Evolutionary conservation across 2,113 vertebrate genomes (phyloP).

Genomic region (Zosterops japonicus): DNA sequence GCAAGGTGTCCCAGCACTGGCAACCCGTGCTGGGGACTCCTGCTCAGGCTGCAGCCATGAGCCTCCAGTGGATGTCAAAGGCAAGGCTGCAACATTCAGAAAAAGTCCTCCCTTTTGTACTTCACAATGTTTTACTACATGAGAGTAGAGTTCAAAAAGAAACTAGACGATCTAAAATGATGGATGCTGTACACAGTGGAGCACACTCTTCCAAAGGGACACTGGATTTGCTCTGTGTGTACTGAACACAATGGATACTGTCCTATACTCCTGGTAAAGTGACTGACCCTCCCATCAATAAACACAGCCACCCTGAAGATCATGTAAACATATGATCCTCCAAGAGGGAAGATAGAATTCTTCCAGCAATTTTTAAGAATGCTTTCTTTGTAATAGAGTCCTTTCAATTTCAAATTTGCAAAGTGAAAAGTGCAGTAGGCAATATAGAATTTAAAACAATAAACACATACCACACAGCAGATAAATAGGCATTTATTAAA

Average conservation of each 20-base stretch:
- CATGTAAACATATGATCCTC: rapidly evolving
- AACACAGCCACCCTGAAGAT: not conserved
- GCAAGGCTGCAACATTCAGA: not conserved
- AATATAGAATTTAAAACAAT: not conserved
- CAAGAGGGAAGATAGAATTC: not conserved
- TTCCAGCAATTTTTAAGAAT: not conserved
- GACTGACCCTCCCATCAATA: not conserved
- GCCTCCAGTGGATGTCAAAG: not conserved
- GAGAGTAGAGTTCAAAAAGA: not conserved
- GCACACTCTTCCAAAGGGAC: not conserved
- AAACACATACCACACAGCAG: slow-evolving; percentile 7
- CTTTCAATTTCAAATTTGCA: not conserved
- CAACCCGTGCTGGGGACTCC: rapidly evolving
- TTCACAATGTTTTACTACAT: not conserved
- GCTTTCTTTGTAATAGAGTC: not conserved
- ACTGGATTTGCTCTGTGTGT: not conserved
- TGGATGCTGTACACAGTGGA: too few species aligned
- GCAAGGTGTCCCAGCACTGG: not conserved
- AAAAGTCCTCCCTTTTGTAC: not conserved
- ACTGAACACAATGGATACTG: rapidly evolving
- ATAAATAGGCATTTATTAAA: slow-evolving; percentile 74
- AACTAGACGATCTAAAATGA: not conserved
- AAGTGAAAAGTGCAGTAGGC: not conserved
- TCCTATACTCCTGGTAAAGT: not conserved
- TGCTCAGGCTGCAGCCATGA: not conserved